A percentile compares a stretch with the other conserved stretches of the same genome.
These are phyloP conservation scores for Pangasius macronema DNA, from an alignment of 2,797 vertebrate species.

Conservation along the genomic window DNA sequence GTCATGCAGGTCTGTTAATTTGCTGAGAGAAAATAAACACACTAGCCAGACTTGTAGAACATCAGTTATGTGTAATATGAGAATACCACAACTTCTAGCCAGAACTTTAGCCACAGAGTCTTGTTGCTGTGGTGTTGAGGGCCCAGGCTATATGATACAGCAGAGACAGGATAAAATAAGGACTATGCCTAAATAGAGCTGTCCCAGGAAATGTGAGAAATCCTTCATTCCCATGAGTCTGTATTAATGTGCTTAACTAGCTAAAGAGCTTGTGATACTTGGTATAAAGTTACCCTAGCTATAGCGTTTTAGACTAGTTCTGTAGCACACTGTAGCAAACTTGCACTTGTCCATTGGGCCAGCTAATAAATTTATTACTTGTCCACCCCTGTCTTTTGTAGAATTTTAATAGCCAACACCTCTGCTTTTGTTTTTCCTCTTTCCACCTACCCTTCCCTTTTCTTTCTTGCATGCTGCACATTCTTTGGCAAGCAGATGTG, in stretches of 20 bases:
- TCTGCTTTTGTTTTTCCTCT: conserved; percentile 27
- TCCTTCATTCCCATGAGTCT: not conserved
- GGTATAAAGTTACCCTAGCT: not conserved
- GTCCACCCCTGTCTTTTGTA: conserved; percentile 40
- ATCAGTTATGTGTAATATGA: not conserved
- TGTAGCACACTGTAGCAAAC: not conserved
- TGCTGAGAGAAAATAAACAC: not conserved
- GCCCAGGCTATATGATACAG: not conserved
- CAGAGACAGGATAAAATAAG: not conserved
- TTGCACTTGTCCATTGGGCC: not conserved
- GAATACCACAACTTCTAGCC: not conserved
- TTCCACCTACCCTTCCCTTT: conserved; percentile 31
- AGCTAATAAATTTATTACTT: conserved; percentile 33
- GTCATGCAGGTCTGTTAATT: not conserved
- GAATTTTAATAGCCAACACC: not conserved
- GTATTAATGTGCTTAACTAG: not conserved
- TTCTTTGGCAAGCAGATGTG: conserved; percentile 44
- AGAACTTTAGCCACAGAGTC: not conserved
- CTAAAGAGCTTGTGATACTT: not conserved
- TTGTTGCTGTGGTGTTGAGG: not conserved
- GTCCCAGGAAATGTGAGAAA: not conserved
- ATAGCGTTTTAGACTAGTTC: not conserved
- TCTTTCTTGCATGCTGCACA: conserved; percentile 41
- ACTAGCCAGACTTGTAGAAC: not conserved
- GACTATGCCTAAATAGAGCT: not conserved